phyloP scores from a whole-genome alignment of 2,797 vertebrate species.

The Myotis pilosus region DNA sequence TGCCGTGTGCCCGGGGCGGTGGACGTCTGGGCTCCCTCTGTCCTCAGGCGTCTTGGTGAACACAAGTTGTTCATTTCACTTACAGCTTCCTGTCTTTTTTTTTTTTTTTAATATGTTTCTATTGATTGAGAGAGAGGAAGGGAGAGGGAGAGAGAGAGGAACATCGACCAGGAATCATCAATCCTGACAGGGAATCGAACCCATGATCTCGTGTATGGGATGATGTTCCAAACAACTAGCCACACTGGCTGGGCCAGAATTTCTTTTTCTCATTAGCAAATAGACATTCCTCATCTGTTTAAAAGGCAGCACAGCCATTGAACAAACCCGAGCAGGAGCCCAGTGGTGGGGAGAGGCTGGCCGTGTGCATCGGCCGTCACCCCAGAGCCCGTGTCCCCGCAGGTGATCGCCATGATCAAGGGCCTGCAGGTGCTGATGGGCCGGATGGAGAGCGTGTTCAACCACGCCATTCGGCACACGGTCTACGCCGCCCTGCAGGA shows the following conservation, averaged over 20 bases:
- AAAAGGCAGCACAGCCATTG: not conserved
- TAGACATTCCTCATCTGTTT: not conserved
- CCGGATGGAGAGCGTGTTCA: slow-evolving; percentile 99
- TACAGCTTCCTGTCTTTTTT: not conserved
- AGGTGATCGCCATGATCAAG: slow-evolving; percentile 99
- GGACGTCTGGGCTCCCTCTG: not conserved
- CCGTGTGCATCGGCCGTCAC: no score
- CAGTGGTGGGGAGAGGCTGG: no score
- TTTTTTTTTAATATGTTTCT: not conserved
- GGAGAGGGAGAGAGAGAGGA: not conserved
- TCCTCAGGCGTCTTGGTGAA: not conserved
- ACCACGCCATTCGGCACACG: slow-evolving; percentile 98
- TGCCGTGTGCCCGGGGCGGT: not conserved
- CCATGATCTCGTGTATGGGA: no score
- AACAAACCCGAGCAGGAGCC: not conserved
- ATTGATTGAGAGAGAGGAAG: not conserved
- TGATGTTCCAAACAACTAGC: no score
- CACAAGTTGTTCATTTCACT: not conserved
- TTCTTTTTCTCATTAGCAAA: not conserved
- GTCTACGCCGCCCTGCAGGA: slow-evolving; percentile 98
- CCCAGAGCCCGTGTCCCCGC: not conserved
- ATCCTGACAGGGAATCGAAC: no score
- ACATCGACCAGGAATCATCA: not conserved
- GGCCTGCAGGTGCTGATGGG: slow-evolving; percentile 98
- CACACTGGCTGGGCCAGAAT: not conserved